A percentile compares a stretch with the other conserved stretches of the same genome.
Conservation (phyloP, 2,888 invertebrate genomes). For the Halocaridina rubra region DNA sequence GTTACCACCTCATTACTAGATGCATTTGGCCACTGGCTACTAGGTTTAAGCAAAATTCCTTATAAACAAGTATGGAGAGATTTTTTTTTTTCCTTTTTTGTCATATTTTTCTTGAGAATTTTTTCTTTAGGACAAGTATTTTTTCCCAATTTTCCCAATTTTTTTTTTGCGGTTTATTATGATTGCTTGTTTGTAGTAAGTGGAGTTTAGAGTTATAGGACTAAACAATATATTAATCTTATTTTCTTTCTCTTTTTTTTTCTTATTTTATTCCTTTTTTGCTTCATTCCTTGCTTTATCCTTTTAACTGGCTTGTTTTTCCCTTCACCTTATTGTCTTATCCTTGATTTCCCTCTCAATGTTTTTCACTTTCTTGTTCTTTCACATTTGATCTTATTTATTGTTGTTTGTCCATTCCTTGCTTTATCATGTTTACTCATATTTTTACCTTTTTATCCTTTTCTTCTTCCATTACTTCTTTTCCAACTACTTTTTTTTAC, state of each 20-base stretch:
- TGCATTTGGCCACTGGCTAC: no score
- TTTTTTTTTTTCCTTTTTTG: no score
- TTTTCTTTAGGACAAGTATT: no score
- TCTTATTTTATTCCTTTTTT: background rate
- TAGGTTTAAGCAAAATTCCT: no score
- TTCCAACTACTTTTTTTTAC: background rate
- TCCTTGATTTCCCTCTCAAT: background rate
- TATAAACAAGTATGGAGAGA: no score
- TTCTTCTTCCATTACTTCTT: background rate
- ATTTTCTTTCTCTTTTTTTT: background rate
- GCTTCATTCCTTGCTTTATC: background rate
- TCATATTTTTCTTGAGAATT: no score
- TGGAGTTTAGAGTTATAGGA: no score
- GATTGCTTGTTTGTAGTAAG: no score
- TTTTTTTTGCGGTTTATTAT: no score
- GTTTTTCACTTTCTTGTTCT: background rate
- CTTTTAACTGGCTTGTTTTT: background rate
- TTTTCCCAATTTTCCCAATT: no score
- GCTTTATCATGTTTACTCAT: background rate
- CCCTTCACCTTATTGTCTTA: background rate
- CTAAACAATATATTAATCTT: background rate
- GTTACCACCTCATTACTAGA: no score
- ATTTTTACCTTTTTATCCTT: background rate
- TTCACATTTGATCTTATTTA: background rate
- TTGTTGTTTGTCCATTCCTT: background rate